Conservation (phyloP, 2,797 vertebrate genomes). For the Tachyglossus aculeatus region DNA sequence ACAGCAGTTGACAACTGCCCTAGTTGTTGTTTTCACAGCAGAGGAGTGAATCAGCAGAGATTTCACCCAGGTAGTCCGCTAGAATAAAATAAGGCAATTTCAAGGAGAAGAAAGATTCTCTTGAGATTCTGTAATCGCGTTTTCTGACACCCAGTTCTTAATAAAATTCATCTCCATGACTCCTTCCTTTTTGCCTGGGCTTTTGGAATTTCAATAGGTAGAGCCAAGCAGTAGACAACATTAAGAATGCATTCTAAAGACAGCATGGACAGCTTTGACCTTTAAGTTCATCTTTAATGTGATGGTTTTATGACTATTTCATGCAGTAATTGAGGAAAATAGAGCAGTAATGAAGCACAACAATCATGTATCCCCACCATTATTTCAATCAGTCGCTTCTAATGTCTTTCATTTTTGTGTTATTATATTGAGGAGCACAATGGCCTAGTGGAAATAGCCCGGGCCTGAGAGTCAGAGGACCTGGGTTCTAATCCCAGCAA, state of each 20-base stretch:
- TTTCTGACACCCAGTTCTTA: constrained; percentile 33
- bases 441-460: too few relatives aligned
- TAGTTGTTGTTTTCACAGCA: constrained; percentile 28
- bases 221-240: not conserved
- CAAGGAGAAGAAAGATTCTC: constrained; percentile 37
- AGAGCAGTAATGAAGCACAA: constrained; percentile 14
- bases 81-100: constrained; percentile 36
- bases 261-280: constrained; percentile 1
- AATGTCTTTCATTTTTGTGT: constrained; percentile 38
- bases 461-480: too few relatives aligned
- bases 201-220: constrained; percentile 25
- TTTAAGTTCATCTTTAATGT: constrained; percentile 1
- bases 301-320: not conserved
- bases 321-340: constrained; percentile 19
- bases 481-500: too few relatives aligned
- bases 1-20: too few relatives aligned
- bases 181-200: constrained; percentile 1
- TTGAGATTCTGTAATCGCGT: constrained; percentile 13
- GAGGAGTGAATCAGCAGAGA: constrained; percentile 10
- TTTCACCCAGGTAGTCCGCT: constrained; percentile 18
- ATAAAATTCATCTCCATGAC: constrained; percentile 19
- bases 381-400: constrained; percentile 49
- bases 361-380: not conserved
- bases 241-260: constrained; percentile 16
- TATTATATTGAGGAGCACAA: constrained; percentile 50